Evolutionary conservation across 2,113 vertebrate species (phyloP).

Genomic region (Cyprinodon brontotheroides): DNA sequence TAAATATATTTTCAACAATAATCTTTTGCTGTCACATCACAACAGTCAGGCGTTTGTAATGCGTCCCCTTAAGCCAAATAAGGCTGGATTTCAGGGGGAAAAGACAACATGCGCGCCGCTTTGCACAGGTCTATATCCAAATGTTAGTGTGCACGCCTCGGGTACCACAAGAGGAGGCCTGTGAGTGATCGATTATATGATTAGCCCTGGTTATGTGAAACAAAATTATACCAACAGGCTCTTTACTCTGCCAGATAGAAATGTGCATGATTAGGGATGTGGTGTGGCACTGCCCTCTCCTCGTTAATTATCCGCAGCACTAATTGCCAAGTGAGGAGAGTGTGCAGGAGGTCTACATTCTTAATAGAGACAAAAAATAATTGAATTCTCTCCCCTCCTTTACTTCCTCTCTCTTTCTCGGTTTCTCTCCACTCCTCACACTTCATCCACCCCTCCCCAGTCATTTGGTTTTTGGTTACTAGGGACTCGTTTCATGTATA

Average conservation of each 20-base stretch:
- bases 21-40: slow-evolving; percentile 50
- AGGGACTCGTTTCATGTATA: slow-evolving; percentile 74
- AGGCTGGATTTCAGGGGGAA: background rate
- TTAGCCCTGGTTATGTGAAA: slow-evolving; percentile 70
- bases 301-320: slow-evolving; percentile 76
- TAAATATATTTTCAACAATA: slow-evolving; percentile 58
- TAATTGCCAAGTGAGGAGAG: slow-evolving; percentile 77
- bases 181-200: slow-evolving; percentile 70
- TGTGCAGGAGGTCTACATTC: slow-evolving; percentile 75
- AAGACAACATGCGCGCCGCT: background rate
- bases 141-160: slow-evolving; percentile 43
- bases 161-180: slow-evolving; percentile 26
- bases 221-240: slow-evolving; percentile 72
- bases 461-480: slow-evolving; percentile 64
- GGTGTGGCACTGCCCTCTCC: slow-evolving; percentile 73
- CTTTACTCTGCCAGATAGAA: slow-evolving; percentile 64
- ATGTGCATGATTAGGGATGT: slow-evolving; percentile 71
- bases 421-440: slow-evolving; percentile 30
- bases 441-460: slow-evolving; percentile 41
- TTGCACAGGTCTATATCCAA: slow-evolving; percentile 33
- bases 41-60: slow-evolving; percentile 5
- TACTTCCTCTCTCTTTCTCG: slow-evolving; percentile 35
- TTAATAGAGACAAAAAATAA: slow-evolving; percentile 79
- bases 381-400: slow-evolving; percentile 67
- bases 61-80: slow-evolving; percentile 30